Conservation (phyloP, 1,140 invertebrate genomes). For the Pantala flavescens region DNA sequence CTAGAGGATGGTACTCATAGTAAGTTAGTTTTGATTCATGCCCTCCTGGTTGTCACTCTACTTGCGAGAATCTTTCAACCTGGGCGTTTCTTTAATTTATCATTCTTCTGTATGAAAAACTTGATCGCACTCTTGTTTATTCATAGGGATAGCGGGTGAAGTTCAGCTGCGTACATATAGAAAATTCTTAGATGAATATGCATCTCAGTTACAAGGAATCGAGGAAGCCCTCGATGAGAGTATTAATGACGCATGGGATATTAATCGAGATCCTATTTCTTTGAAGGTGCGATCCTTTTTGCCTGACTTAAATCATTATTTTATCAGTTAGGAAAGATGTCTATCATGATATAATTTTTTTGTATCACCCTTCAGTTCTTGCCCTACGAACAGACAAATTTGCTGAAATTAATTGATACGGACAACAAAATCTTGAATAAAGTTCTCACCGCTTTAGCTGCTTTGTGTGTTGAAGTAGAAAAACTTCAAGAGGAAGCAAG, state of each 20-base stretch:
- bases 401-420: conserved; percentile 61
- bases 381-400: conserved; percentile 49
- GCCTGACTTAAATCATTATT: neutral
- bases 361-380: conserved; percentile 30
- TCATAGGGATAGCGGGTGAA: conserved; percentile 46
- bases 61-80: neutral
- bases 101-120: neutral
- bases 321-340: neutral
- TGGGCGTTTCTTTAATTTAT: neutral
- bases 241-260: conserved; percentile 40
- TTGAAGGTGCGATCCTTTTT: conserved; percentile 39
- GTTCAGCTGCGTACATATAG: conserved; percentile 56
- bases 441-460: conserved; percentile 66
- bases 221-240: conserved; percentile 39
- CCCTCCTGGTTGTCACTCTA: neutral
- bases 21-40: conserved; percentile 12
- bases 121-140: neutral
- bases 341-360: neutral
- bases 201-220: conserved; percentile 40
- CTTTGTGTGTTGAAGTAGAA: conserved; percentile 64
- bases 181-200: conserved; percentile 58
- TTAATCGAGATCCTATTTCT: conserved; percentile 45
- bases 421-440: conserved; percentile 75
- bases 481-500: conserved; percentile 55
- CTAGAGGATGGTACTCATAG: conserved; percentile 20